Conservation (phyloP, 2,797 vertebrate species). For the Oreortyx pictus region DNA sequence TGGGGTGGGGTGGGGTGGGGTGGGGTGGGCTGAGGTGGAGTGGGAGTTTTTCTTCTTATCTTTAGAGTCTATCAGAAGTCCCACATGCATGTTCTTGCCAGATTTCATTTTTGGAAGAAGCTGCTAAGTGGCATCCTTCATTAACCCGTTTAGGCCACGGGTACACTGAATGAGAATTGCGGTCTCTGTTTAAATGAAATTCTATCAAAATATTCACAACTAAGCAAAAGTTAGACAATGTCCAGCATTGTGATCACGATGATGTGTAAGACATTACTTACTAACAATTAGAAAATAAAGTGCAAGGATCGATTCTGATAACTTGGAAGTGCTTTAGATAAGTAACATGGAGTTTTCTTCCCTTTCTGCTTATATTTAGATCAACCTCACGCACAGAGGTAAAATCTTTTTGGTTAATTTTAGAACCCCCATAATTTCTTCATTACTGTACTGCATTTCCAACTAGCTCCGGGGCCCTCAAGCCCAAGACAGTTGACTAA, state of each 20-base stretch:
- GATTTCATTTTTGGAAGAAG: not conserved
- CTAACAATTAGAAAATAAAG: constrained; percentile 39
- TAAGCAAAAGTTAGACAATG: not conserved
- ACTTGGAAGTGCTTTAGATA: constrained; percentile 43
- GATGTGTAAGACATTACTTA: constrained; percentile 50
- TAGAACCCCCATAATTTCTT: constrained; percentile 72
- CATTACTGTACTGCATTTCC: constrained; percentile 36
- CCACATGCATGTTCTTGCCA: rapidly evolving
- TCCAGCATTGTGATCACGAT: not conserved
- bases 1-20: too few species aligned
- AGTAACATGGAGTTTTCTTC: constrained; percentile 64
- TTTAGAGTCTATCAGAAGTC: not conserved
- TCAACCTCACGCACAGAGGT: constrained; percentile 63
- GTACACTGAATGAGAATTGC: not conserved
- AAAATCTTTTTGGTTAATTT: constrained; percentile 77
- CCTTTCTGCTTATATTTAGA: constrained; percentile 78
- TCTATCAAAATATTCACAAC: not conserved
- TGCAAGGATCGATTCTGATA: not conserved
- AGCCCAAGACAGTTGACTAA: constrained; percentile 71
- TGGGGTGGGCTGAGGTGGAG: too few species aligned
- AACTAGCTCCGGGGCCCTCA: constrained; percentile 62
- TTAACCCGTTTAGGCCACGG: not conserved
- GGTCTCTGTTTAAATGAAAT: not conserved
- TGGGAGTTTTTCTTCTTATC: not conserved
- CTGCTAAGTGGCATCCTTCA: rapidly evolving